Evolutionary conservation across 2,797 vertebrate species (phyloP), one percentile per base, ranked within the genome.

Genomic region (Acanthurus lineatus): DNA sequence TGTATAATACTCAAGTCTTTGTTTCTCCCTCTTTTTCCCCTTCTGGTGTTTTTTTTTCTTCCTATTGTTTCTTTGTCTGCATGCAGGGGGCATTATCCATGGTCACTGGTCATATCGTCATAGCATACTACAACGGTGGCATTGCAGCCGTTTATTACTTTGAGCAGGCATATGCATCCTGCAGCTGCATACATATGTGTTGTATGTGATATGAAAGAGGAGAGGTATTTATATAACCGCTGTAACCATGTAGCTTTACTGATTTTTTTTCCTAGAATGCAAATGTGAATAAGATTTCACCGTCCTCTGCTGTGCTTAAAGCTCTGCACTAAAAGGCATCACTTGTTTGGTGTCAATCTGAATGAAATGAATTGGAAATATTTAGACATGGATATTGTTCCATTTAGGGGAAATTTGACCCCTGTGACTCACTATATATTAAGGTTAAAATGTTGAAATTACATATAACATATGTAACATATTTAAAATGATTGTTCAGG

Each of bases 1-100:
- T 42, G 61, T 45, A 22, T 67, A 67, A 78, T 45, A 73, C 57
- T 75, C n/a, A 17, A 47, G 57, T 5, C 44, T 80, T 77, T 75
- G 48, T 60, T 73, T 75, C 56, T 65, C 6, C 32, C 17, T 71
- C 28, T 11, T 60, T 38, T 69, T 44, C 17, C 22, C 12, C 25
- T 5, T 67, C 16, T 35, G 9, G 28, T 32, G 28, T 32, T 3
- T 32, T 1, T 1, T 25, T 12, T 38, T 53, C n/a, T 17, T 15
- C 53, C 8, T 47, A n/a, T 51, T 45, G 25, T 53, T 20, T 57
- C 32, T 47, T 58, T 40, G n/a, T 57, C 2, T 61, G 22, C 60
- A 19, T 47, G 17, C 52, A 68, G 49, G 77, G 8, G 35, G 1
- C 7, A 52, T 80, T 67, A 70, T 71, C 11, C 11, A 15, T 49